phyloP scores from a whole-genome alignment of 2,888 invertebrate genomes.

The Melinaea menophilus region DNA sequence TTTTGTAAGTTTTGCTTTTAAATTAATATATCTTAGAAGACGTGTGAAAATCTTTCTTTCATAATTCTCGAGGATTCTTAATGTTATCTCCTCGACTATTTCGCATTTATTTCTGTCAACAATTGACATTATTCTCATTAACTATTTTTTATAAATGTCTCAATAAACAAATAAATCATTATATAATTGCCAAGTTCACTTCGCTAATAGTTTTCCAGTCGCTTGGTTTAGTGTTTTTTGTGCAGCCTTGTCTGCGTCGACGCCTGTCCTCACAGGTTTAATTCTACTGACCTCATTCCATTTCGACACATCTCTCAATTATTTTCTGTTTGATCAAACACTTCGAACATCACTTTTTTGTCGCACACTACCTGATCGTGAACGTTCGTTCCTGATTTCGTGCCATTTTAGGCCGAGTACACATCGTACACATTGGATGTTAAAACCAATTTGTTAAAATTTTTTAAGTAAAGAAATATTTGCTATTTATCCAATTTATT shows the following conservation, averaged over 20 bases:
- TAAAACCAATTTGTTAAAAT: too few relatives aligned
- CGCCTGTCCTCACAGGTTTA: constrained; percentile 42
- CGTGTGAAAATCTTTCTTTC: neutral
- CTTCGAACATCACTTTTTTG: constrained; percentile 17
- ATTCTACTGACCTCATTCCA: constrained; percentile 44
- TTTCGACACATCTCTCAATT: constrained; percentile 29
- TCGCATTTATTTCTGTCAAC: neutral
- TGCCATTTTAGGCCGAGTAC: neutral
- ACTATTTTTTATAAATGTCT: neutral
- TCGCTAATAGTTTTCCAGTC: constrained; percentile 27
- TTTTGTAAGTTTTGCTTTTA: neutral
- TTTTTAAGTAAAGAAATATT: too few relatives aligned
- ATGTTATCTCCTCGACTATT: constrained; percentile 5
- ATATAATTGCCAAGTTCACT: constrained; percentile 12
- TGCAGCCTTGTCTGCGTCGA: constrained; percentile 39
- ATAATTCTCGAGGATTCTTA: neutral
- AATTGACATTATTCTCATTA: neutral
- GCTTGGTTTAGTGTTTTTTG: constrained; percentile 30
- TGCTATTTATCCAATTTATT: too few relatives aligned
- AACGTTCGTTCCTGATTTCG: neutral
- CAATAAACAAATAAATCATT: constrained; percentile 8
- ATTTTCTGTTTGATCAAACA: constrained; percentile 21
- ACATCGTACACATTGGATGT: too few relatives aligned
- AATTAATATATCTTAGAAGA: neutral
- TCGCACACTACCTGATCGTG: constrained; percentile 1